Base-by-base conservation (phyloP, 2,113 vertebrate genomes). In the Athene noctua region DNA sequence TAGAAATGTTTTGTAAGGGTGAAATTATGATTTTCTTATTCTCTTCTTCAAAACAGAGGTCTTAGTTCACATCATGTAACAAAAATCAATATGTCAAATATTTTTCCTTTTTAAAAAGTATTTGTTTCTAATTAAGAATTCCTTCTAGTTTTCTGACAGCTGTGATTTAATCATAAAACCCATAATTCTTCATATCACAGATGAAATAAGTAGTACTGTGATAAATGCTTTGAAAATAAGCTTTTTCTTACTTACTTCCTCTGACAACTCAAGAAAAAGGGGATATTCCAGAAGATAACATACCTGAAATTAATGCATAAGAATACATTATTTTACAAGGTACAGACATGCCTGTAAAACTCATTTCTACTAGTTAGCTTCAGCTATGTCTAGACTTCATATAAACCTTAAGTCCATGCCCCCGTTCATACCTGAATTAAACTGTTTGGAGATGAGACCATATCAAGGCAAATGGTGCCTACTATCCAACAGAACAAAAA, bases 381-480 rank as follows among this genome's bases (percentile, higher is more conserved):
- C 47, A 80, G 44, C 61, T 55, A 30, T 11, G 23, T 29, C 42
- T 66, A 29, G 51, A 36, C 13, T 34, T 51, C 40, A 47, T 67
- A 46, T 5, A 59, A 59, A 63, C 10, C 16, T 27, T 5, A 40
- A 57, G 11, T 58, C 49, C 30, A 4, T 61, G 15, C 5, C 18
- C 26, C 36, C 38, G 9, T 57, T 81, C 20, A 2, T 10, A 17
- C 5, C 21, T 74, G 46, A 49, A 30, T 25, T 47, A 36, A 83
- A 20, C 23, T 1, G 0, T n/a, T 61, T 66, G 23, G 34, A 92
- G 19, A 59, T 16, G 67, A 55, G 32, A 34, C 23, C 21, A 26
- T 9, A 81, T 16, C 29, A 8, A 85, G 22, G 25, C 38, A 87
- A 87, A 78, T 0, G 0, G 8, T 27, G 13, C n/a, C 25, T 63